phyloP scores from a whole-genome alignment of 2,888 invertebrate genomes.

The Rhingia campestris region DNA sequence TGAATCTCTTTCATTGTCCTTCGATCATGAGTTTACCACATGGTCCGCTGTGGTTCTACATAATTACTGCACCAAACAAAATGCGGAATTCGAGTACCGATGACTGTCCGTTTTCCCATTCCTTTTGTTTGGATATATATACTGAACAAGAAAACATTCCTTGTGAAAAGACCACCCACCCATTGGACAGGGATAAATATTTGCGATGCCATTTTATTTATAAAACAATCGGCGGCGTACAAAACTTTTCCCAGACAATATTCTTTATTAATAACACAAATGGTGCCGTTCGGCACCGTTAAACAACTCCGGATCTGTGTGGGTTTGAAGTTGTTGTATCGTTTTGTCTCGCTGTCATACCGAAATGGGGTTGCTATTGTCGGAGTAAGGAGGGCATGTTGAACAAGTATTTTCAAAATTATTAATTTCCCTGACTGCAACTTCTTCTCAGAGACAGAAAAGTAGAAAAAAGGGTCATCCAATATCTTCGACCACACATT shows the following conservation, averaged over 20 bases:
- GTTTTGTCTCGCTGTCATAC: conserved; percentile 45
- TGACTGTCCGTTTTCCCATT: conserved; percentile 1
- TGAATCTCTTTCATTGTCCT: conserved; percentile 62
- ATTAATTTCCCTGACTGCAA: conserved; percentile 51
- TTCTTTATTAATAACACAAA: conserved; percentile 63
- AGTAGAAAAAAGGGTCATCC: conserved; percentile 24
- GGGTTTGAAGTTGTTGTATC: conserved; percentile 19
- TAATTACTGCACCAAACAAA: conserved; percentile 70
- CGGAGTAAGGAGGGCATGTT: conserved; percentile 14
- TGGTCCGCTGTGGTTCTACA: conserved; percentile 36
- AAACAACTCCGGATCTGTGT: conserved; percentile 42
- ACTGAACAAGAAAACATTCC: conserved; percentile 43
- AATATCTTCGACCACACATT: conserved; percentile 50
- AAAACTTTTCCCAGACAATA: conserved; percentile 35
- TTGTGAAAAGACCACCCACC: conserved; percentile 18
- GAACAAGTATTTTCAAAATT: conserved; percentile 50
- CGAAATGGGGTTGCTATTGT: neutral
- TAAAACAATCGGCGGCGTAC: conserved; percentile 56
- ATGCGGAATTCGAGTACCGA: conserved; percentile 27
- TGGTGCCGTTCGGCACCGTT: conserved; percentile 44
- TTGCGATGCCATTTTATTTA: conserved; percentile 67
- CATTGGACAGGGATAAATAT: conserved; percentile 61
- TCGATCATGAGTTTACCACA: conserved; percentile 52
- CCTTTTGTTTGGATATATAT: conserved; percentile 43
- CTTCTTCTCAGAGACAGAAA: neutral